Conservation (phyloP, 1,140 invertebrate genomes). For the Thrips palmi region DNA sequence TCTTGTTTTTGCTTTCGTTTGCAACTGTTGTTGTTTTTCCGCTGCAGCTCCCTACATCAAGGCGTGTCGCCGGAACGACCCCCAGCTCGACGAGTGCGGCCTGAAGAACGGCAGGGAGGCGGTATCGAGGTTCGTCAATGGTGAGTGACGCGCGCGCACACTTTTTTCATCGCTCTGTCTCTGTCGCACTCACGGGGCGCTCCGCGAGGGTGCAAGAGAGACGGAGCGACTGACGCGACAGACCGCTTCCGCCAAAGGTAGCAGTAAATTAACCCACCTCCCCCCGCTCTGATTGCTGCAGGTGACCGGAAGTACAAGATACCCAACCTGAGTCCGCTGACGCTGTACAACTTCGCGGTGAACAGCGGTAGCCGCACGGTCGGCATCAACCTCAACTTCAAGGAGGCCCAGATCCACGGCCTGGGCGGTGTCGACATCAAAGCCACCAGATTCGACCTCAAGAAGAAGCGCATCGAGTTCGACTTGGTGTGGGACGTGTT, state of each 20-base stretch:
- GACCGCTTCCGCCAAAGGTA: too few relatives aligned
- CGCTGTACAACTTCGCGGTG: conserved; percentile 16
- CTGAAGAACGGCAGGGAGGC: conserved; percentile 23
- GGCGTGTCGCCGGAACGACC: conserved; percentile 26
- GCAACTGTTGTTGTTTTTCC: too few relatives aligned
- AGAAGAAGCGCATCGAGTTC: conserved; percentile 18
- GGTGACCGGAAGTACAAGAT: conserved; percentile 17
- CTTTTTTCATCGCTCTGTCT: too few relatives aligned
- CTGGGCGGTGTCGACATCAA: conserved; percentile 18
- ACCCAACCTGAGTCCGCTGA: conserved; percentile 18
- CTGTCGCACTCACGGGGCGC: too few relatives aligned
- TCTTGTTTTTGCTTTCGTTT: too few relatives aligned
- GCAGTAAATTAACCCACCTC: too few relatives aligned
- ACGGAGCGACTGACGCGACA: too few relatives aligned
- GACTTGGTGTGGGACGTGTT: conserved; percentile 20
- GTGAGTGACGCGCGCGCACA: too few relatives aligned
- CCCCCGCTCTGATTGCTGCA: too few relatives aligned
- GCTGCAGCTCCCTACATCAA: conserved; percentile 28
- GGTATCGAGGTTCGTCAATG: conserved; percentile 24
- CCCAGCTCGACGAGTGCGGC: conserved; percentile 24
- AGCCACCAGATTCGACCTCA: conserved; percentile 18
- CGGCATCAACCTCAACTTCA: conserved; percentile 20
- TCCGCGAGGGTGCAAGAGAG: too few relatives aligned
- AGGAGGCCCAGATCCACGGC: conserved; percentile 22
- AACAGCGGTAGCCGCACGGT: conserved; percentile 17